Evolutionary conservation across 2,888 invertebrate genomes (phyloP).

Genomic region (Drosophila stalkeri): DNA sequence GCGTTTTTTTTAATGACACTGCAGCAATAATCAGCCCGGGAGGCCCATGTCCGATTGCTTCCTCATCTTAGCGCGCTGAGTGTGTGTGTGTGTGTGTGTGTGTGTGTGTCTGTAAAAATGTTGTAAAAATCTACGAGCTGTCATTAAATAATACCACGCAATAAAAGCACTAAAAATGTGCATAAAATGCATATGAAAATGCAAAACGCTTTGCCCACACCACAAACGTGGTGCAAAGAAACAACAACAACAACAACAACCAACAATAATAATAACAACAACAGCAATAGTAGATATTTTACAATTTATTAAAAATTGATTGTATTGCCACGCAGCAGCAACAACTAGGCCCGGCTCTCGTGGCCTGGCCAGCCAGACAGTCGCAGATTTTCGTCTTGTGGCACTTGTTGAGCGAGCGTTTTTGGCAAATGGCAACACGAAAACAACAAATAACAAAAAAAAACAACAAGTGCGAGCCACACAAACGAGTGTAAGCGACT

Average conservation of each 20-base stretch:
- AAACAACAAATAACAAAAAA: slow-evolving; percentile 37
- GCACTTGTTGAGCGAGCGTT: slow-evolving; percentile 70
- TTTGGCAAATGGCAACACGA: slow-evolving; percentile 70
- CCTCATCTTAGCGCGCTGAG: slow-evolving; percentile 40
- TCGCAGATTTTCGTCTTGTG: slow-evolving; percentile 32
- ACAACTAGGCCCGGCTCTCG: slow-evolving; percentile 47
- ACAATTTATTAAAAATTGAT: slow-evolving; percentile 79
- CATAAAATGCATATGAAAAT: slow-evolving; percentile 66
- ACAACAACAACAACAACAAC: slow-evolving; percentile 17
- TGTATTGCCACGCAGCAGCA: slow-evolving; percentile 73
- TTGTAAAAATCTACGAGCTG: slow-evolving; percentile 55
- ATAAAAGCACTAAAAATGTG: slow-evolving; percentile 59
- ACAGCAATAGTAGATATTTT: slow-evolving; percentile 49
- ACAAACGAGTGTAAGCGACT: background rate
- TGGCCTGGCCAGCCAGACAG: slow-evolving; percentile 35
- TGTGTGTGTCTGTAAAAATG: slow-evolving; percentile 41
- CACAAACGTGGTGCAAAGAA: slow-evolving; percentile 17
- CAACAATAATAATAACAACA: slow-evolving; percentile 1
- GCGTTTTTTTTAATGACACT: slow-evolving; percentile 15
- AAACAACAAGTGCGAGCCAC: slow-evolving; percentile 12
- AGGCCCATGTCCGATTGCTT: slow-evolving; percentile 34
- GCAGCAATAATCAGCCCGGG: slow-evolving; percentile 16
- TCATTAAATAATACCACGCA: slow-evolving; percentile 74
- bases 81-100: too few relatives aligned
- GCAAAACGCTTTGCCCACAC: slow-evolving; percentile 69